phyloP scores from a whole-genome alignment of 2,888 invertebrate species.

The Andrena haemorrhoa region DNA sequence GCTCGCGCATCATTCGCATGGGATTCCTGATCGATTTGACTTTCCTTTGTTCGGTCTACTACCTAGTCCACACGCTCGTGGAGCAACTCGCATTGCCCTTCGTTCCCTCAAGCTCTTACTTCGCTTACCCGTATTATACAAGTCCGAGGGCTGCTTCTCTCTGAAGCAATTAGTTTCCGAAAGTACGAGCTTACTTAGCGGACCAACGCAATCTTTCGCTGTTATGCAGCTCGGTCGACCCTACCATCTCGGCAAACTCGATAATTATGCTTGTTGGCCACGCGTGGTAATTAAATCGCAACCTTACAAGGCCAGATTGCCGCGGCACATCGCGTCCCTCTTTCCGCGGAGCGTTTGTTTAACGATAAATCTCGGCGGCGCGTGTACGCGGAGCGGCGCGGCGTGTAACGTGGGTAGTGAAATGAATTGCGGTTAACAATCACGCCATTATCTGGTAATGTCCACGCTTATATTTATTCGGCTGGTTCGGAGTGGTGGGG shows the following conservation, averaged over 20 bases:
- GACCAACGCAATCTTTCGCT: no score
- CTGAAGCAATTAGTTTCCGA: no score
- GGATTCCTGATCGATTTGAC: no score
- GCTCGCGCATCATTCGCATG: not conserved
- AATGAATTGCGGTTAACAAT: conserved; percentile 64
- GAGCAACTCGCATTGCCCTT: no score
- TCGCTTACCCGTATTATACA: no score
- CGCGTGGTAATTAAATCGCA: conserved; percentile 35
- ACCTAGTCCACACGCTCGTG: no score
- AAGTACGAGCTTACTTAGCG: no score
- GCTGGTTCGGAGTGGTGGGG: not conserved
- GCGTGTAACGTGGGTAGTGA: conserved; percentile 59
- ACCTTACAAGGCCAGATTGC: conserved; percentile 40
- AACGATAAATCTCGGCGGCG: conserved; percentile 50
- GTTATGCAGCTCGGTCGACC: not conserved
- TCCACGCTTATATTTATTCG: conserved; percentile 49
- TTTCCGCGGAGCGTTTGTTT: conserved; percentile 34
- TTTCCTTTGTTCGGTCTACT: no score
- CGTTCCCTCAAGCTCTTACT: no score
- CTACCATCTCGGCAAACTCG: not conserved
- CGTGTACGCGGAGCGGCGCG: conserved; percentile 31
- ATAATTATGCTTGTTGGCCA: not conserved
- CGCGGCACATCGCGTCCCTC: conserved; percentile 25
- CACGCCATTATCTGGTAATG: conserved; percentile 62
- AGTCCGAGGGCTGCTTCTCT: no score